A percentile compares a stretch with the other conserved stretches of the same genome.
These are phyloP conservation scores for Phoronis australis DNA, from an alignment of 2,888 invertebrate genomes.

Conservation along the genomic window DNA sequence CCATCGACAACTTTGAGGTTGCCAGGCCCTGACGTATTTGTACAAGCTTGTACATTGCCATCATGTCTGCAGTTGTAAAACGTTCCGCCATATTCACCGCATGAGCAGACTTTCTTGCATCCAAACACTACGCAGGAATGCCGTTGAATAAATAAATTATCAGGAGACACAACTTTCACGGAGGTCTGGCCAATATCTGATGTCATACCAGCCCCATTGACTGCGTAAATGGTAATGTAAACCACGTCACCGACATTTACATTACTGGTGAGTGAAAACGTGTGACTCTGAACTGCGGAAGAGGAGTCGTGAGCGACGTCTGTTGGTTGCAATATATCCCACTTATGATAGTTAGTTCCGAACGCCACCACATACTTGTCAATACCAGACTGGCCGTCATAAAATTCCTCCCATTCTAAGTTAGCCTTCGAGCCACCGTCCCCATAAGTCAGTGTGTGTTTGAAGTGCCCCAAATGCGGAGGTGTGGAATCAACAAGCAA, in stretches of 20 bases:
- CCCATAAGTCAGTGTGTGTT: constrained; percentile 8
- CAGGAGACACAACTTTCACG: not conserved
- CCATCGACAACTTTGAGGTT: not conserved
- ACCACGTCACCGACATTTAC: constrained; percentile 1
- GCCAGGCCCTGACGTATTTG: too few species aligned
- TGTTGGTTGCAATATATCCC: not conserved
- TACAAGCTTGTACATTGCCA: not conserved
- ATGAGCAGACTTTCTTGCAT: constrained; percentile 18
- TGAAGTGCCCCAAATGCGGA: constrained; percentile 17
- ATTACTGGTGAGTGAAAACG: not conserved
- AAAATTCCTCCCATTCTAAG: constrained; percentile 3
- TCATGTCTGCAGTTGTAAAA: not conserved
- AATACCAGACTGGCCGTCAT: constrained; percentile 1
- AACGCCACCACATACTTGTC: not conserved
- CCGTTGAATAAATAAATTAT: constrained; percentile 7
- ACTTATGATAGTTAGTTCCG: not conserved
- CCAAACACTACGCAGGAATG: constrained; percentile 15
- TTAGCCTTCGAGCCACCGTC: not conserved
- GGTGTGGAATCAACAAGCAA: constrained; percentile 8
- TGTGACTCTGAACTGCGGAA: too few species aligned
- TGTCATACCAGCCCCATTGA: constrained; percentile 3
- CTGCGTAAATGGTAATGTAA: constrained; percentile 1
- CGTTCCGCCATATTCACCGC: constrained; percentile 11
- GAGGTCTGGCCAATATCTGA: constrained; percentile 8
- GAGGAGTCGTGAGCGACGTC: not conserved